A percentile compares a stretch with the other conserved stretches of the same genome.
Conservation (phyloP, 2,797 vertebrate genomes). For the Anableps anableps region DNA sequence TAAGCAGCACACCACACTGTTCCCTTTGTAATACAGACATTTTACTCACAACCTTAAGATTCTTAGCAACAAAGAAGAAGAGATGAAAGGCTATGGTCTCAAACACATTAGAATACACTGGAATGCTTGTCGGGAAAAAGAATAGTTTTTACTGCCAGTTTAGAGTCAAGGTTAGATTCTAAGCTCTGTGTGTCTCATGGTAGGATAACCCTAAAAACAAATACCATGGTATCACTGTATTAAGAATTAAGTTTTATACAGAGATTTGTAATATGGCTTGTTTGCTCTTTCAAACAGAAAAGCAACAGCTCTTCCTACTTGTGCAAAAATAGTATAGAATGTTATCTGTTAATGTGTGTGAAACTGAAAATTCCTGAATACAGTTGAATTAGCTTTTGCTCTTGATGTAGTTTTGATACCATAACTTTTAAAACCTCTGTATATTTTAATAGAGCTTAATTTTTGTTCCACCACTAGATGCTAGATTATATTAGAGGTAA, state of each 20-base stretch:
- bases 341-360: neutral
- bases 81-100: neutral
- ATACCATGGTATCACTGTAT: neutral
- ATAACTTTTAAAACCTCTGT: neutral
- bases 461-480: neutral
- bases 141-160: conserved; percentile 13
- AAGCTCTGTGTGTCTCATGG: neutral
- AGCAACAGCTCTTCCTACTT: neutral
- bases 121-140: conserved; percentile 7
- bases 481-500: neutral
- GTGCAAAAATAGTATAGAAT: neutral
- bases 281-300: neutral
- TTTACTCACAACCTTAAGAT: conserved; percentile 35
- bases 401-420: neutral
- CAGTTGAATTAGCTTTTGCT: neutral
- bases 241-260: neutral
- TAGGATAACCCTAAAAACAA: neutral
- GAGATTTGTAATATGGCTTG: neutral
- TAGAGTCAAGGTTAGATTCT: conserved; percentile 14
- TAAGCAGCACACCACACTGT: conserved; percentile 16
- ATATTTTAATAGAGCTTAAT: neutral
- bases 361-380: neutral
- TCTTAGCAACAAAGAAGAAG: neutral
- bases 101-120: neutral
- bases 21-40: conserved; percentile 22